Percentiles rank a stretch among this genome's conserved stretches.
These are phyloP conservation scores for Scaptomyza montana DNA, from an alignment of 1,140 invertebrate species.

Conservation along the genomic window DNA sequence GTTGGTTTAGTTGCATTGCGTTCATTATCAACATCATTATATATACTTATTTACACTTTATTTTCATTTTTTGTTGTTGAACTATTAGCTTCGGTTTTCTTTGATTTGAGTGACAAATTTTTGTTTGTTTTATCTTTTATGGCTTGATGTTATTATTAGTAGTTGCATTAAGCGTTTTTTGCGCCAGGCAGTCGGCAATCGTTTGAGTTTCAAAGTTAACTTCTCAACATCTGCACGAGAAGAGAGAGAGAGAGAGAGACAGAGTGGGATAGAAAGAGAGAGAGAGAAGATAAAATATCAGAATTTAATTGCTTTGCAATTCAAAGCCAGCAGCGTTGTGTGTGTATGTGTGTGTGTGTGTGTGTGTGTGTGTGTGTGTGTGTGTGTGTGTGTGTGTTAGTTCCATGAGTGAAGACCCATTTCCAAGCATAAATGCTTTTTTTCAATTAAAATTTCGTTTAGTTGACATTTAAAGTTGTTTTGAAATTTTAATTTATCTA, in stretches of 20 bases:
- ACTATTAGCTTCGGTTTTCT: no score
- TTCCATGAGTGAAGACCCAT: neutral
- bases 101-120: no score
- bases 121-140: neutral
- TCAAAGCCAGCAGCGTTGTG: conserved; percentile 37
- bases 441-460: no score
- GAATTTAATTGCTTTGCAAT: conserved; percentile 10
- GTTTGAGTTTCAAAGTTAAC: conserved; percentile 5
- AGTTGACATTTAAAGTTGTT: no score
- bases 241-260: conserved; percentile 25
- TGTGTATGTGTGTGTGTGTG: neutral
- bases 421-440: no score
- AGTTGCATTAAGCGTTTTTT: conserved; percentile 7
- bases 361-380: neutral
- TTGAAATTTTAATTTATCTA: no score
- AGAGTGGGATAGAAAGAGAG: conserved; percentile 33
- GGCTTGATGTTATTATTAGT: conserved; percentile 11
- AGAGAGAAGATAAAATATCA: conserved; percentile 39
- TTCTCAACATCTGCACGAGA: conserved; percentile 52
- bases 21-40: conserved; percentile 23
- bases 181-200: conserved; percentile 12
- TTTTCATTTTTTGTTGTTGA: no score
- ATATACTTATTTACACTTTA: neutral
- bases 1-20: conserved; percentile 65
- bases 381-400: neutral